phyloP scores from a whole-genome alignment of 2,113 vertebrate species.

The Nibea albiflora region DNA sequence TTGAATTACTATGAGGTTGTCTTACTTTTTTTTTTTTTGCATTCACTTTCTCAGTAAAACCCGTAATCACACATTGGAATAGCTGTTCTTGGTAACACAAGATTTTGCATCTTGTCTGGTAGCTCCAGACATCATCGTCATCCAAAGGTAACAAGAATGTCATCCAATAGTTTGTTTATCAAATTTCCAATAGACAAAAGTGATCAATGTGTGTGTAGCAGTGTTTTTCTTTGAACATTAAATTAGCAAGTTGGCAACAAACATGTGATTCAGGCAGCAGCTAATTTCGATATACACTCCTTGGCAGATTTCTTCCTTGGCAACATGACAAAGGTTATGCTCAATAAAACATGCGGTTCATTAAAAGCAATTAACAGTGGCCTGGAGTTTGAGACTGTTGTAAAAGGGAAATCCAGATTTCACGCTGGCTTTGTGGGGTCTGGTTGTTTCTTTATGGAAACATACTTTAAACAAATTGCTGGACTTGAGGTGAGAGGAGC shows the following conservation, averaged over 20 bases:
- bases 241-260: conserved; percentile 58
- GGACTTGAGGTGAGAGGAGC: conserved; percentile 4
- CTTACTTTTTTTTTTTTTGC: background rate
- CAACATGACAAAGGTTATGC: conserved; percentile 50
- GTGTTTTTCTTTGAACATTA: conserved; percentile 21
- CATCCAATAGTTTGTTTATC: conserved; percentile 48
- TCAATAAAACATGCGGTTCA: conserved; percentile 63
- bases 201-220: conserved; percentile 26
- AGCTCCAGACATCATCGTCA: conserved; percentile 18
- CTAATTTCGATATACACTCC: conserved; percentile 50
- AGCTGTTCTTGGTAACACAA: conserved; percentile 13
- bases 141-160: conserved; percentile 21
- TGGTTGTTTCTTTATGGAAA: background rate
- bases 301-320: conserved; percentile 53
- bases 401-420: background rate
- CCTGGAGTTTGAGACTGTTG: conserved; percentile 33
- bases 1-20: conserved; percentile 14
- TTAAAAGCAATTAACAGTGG: conserved; percentile 63
- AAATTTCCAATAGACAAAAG: conserved; percentile 43
- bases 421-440: background rate
- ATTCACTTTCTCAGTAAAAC: conserved; percentile 28
- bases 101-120: background rate
- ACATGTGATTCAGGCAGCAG: conserved; percentile 43
- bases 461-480: background rate
- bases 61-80: conserved; percentile 42